These are phyloP conservation scores for Diarsia mendica DNA, from an alignment of 2,888 invertebrate genomes.

Conservation along the genomic window DNA sequence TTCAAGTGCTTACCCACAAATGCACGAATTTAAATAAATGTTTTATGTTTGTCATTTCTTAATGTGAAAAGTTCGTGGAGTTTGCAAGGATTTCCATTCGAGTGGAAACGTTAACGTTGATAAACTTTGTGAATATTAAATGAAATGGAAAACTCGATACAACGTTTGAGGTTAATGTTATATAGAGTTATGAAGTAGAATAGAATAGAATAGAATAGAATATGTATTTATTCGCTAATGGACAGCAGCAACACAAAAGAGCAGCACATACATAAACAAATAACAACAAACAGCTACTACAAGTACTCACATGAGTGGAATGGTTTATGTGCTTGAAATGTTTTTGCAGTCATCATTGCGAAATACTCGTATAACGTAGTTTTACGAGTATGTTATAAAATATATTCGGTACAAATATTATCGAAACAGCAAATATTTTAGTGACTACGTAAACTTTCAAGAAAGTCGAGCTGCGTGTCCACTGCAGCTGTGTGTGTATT, in stretches of 20 bases:
- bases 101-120: slow-evolving; percentile 65
- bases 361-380: not conserved
- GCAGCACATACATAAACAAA: too few species aligned
- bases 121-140: slow-evolving; percentile 67
- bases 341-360: slow-evolving; percentile 13
- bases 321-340: slow-evolving; percentile 29
- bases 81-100: slow-evolving; percentile 58
- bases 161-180: slow-evolving; percentile 53
- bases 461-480: too few species aligned
- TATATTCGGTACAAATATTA: not conserved
- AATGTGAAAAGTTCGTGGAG: slow-evolving; percentile 65
- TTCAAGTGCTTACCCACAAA: slow-evolving; percentile 50
- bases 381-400: not conserved
- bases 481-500: too few species aligned
- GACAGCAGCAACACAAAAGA: too few species aligned
- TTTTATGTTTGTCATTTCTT: slow-evolving; percentile 66
- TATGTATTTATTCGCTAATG: too few species aligned
- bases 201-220: too few species aligned
- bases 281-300: too few species aligned
- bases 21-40: slow-evolving; percentile 60
- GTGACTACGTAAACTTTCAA: not conserved
- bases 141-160: slow-evolving; percentile 64
- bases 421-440: not conserved
- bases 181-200: slow-evolving; percentile 39
- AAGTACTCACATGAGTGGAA: slow-evolving; percentile 39